Percentiles rank a stretch among this genome's conserved stretches.
These are phyloP conservation scores for Genyomyrus donnyi DNA, from an alignment of 2,113 vertebrate species.

Conservation along the genomic window DNA sequence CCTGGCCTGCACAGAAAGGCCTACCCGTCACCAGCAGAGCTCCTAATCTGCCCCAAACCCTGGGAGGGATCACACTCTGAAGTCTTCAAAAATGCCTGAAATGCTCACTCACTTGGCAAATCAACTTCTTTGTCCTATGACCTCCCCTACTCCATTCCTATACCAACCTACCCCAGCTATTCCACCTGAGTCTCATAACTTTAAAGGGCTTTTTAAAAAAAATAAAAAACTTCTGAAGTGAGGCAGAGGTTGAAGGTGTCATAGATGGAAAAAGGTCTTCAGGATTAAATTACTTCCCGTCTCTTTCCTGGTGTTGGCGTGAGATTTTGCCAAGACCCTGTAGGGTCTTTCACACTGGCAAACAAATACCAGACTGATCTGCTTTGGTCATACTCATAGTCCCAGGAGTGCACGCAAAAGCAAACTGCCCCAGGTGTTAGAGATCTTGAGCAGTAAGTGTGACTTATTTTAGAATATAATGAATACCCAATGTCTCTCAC, in stretches of 20 bases:
- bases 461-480: slow-evolving; percentile 3
- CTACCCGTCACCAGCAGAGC: slow-evolving; percentile 22
- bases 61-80: slow-evolving; percentile 3
- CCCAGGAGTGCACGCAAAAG: not conserved
- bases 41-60: slow-evolving; percentile 16
- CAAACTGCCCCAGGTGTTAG: slow-evolving; percentile 10
- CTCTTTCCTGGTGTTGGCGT: slow-evolving; percentile 13
- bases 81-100: slow-evolving; percentile 26
- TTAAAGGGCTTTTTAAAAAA: not conserved
- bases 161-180: not conserved
- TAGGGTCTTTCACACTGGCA: slow-evolving; percentile 14
- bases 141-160: not conserved
- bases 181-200: slow-evolving; percentile 19
- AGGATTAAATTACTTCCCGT: slow-evolving; percentile 22
- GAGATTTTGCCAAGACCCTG: not conserved
- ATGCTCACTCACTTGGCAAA: slow-evolving; percentile 1
- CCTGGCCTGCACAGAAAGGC: not conserved
- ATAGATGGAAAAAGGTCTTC: slow-evolving; percentile 23
- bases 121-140: not conserved
- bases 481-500: not conserved
- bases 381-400: not conserved
- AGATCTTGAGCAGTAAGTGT: slow-evolving; percentile 3
- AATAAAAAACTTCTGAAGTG: not conserved
- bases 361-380: slow-evolving; percentile 13
- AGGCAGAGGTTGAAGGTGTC: slow-evolving; percentile 17